phyloP scores from a whole-genome alignment of 2,797 vertebrate species.

The Ibycter americanus region DNA sequence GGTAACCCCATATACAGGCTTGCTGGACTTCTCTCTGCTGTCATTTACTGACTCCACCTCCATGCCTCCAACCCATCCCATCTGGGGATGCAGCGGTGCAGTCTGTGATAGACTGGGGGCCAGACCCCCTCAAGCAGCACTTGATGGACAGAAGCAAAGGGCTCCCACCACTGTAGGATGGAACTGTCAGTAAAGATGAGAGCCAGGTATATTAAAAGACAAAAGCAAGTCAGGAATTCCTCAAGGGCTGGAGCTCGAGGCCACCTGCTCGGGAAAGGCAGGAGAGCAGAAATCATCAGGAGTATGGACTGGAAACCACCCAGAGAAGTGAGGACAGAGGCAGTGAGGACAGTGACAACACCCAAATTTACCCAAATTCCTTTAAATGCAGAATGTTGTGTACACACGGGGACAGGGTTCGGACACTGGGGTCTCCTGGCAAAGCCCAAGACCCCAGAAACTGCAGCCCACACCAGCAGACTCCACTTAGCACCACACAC shows the following conservation, averaged over 20 bases:
- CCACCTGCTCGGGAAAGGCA: neutral
- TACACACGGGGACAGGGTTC: accelerated
- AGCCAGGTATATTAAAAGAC: neutral
- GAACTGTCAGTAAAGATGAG: neutral
- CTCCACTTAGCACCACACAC: accelerated
- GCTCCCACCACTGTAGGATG: neutral
- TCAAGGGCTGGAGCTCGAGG: neutral
- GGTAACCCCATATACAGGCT: neutral
- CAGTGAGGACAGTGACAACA: neutral
- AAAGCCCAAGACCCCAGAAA: neutral
- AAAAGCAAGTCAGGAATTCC: neutral
- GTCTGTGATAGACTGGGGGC: neutral
- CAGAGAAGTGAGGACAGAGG: neutral
- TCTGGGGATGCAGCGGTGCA: neutral
- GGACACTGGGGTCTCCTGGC: accelerated
- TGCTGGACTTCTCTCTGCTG: neutral
- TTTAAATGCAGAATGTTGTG: accelerated
- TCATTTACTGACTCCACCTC: neutral
- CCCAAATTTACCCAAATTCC: neutral
- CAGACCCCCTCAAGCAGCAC: neutral
- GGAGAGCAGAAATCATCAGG: neutral
- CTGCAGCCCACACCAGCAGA: neutral
- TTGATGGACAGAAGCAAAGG: neutral
- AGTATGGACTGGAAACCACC: neutral
- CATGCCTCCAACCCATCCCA: neutral